Evolutionary conservation across 2,797 vertebrate species (phyloP).

Genomic region (Argya squamiceps): DNA sequence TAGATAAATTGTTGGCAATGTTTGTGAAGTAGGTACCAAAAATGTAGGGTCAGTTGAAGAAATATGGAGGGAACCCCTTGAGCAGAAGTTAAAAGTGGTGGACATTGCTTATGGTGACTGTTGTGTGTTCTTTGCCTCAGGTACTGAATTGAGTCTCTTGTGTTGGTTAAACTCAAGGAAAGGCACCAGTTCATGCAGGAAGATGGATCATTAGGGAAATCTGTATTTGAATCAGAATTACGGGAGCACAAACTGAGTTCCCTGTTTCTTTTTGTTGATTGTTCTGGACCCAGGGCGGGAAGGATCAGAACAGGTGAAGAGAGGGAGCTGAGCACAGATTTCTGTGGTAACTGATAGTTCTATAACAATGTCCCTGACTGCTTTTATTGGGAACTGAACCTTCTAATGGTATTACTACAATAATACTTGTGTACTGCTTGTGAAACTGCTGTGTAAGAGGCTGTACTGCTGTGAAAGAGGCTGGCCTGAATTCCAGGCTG

Average conservation of each 20-base stretch:
- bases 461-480: background rate
- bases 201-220: background rate
- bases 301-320: background rate
- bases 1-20: background rate
- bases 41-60: background rate
- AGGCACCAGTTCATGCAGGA: background rate
- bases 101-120: background rate
- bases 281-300: background rate
- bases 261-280: background rate
- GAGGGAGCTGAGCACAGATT: background rate
- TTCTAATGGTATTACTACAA: background rate
- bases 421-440: too few relatives aligned
- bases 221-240: background rate
- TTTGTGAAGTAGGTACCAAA: background rate
- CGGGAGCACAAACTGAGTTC: background rate
- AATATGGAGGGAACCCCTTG: background rate
- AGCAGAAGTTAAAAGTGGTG: background rate
- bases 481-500: background rate
- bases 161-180: background rate
- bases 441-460: too few relatives aligned
- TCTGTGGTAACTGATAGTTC: background rate
- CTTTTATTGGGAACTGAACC: background rate
- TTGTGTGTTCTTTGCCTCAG: accelerated
- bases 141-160: background rate
- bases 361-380: background rate